Percentiles rank a stretch among this genome's conserved stretches.
Conservation (phyloP, 2,113 vertebrate species). For the Pedetes capensis region DNA sequence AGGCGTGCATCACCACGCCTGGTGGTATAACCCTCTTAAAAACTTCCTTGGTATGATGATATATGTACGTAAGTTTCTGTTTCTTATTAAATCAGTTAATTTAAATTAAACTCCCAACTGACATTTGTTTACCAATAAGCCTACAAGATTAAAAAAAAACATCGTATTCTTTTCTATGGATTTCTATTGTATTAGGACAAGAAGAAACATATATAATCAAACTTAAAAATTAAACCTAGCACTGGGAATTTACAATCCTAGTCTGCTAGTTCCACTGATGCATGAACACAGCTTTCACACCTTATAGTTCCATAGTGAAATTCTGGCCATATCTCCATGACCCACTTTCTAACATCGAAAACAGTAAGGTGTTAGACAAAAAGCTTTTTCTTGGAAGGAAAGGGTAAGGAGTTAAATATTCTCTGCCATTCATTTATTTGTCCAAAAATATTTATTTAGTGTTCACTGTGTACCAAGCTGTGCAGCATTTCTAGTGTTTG, state of each 20-base stretch:
- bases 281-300: background rate
- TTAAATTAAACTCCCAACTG: background rate
- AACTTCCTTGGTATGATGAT: background rate
- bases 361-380: background rate
- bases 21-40: background rate
- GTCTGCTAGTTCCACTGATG: background rate
- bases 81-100: background rate
- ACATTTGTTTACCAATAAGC: background rate
- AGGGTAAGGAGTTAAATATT: background rate
- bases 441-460: conserved; percentile 5
- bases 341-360: background rate
- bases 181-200: background rate
- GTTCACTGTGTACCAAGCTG: background rate
- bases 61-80: background rate
- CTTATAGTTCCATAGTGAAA: background rate
- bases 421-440: background rate
- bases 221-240: background rate
- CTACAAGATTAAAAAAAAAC: background rate
- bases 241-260: background rate
- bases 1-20: too few species aligned
- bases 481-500: background rate
- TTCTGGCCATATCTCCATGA: background rate
- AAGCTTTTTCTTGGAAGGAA: background rate
- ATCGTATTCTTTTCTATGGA: background rate
- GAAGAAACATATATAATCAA: background rate